These are phyloP conservation scores for Rafetus swinhoei DNA, from an alignment of 2,113 vertebrate genomes.

Conservation along the genomic window DNA sequence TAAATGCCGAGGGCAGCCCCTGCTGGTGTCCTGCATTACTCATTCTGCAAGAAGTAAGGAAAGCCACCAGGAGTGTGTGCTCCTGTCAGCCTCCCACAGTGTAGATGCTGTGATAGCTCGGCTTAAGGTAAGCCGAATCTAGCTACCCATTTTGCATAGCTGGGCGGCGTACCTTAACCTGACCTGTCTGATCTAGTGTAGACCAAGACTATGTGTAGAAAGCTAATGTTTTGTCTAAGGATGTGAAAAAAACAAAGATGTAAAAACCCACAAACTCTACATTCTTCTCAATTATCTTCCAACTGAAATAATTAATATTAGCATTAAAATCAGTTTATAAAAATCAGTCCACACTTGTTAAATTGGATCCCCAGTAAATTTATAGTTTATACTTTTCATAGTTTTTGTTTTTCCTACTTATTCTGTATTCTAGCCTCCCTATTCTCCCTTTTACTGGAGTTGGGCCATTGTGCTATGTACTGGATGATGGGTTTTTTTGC, in stretches of 20 bases:
- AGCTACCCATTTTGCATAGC: no score
- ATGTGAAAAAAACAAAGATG: not conserved
- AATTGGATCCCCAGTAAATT: slow-evolving; percentile 50
- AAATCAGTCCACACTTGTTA: slow-evolving; percentile 58
- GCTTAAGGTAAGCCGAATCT: no score
- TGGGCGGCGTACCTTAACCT: no score
- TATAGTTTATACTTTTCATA: slow-evolving; percentile 63
- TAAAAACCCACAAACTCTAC: not conserved
- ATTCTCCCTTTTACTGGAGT: slow-evolving; percentile 49
- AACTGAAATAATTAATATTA: slow-evolving; percentile 56
- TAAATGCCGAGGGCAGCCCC: no score
- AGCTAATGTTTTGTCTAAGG: slow-evolving; percentile 12
- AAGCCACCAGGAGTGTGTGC: no score
- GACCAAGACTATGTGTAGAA: not conserved
- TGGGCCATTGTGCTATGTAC: slow-evolving; percentile 15
- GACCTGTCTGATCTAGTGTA: no score
- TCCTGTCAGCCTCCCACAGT: no score
- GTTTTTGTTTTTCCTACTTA: slow-evolving; percentile 66
- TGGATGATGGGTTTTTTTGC: slow-evolving; percentile 4
- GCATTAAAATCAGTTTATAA: slow-evolving; percentile 50
- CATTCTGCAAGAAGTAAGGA: no score
- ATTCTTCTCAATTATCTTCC: slow-evolving; percentile 34
- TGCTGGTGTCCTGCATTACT: no score
- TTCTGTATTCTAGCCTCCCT: slow-evolving; percentile 40
- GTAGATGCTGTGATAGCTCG: no score